These are phyloP conservation scores for Enteromius viviparus DNA, from an alignment of 2,797 vertebrate species.

Conservation along the genomic window DNA sequence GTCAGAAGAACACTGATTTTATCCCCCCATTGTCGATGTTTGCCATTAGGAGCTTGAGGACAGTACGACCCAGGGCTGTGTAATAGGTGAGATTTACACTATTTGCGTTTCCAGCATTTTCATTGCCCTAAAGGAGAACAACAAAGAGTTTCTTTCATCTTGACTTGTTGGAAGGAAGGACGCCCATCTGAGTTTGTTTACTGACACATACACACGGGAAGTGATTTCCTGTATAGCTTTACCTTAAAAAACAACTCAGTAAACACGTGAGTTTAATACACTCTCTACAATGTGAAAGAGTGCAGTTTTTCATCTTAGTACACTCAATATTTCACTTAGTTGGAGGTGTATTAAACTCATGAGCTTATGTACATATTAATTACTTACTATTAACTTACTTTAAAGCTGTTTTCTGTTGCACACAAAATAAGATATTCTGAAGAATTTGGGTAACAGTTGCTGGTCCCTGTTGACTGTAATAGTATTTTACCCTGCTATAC, in stretches of 20 bases:
- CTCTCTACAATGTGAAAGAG: not conserved
- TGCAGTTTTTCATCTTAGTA: not conserved
- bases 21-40: conserved; percentile 13
- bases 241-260: conserved; percentile 54
- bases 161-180: conserved; percentile 69
- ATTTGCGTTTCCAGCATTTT: conserved; percentile 45
- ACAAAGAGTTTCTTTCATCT: conserved; percentile 75
- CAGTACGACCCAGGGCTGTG: conserved; percentile 43
- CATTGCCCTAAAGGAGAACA: conserved; percentile 46
- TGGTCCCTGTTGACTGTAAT: not conserved
- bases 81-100: conserved; percentile 29
- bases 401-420: not conserved
- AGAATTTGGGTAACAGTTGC: not conserved
- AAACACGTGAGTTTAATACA: conserved; percentile 47
- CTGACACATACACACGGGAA: conserved; percentile 59
- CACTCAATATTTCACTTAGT: not conserved
- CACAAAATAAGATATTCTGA: not conserved
- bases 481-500: not conserved
- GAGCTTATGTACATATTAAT: not conserved
- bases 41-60: conserved; percentile 32
- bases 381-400: not conserved
- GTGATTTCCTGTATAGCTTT: conserved; percentile 65
- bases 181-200: conserved; percentile 62
- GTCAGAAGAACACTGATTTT: not conserved
- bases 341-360: not conserved